A percentile compares a stretch with the other conserved stretches of the same genome.
These are phyloP conservation scores for Oreochromis aureus DNA, from an alignment of 2,113 vertebrate genomes.

Conservation along the genomic window DNA sequence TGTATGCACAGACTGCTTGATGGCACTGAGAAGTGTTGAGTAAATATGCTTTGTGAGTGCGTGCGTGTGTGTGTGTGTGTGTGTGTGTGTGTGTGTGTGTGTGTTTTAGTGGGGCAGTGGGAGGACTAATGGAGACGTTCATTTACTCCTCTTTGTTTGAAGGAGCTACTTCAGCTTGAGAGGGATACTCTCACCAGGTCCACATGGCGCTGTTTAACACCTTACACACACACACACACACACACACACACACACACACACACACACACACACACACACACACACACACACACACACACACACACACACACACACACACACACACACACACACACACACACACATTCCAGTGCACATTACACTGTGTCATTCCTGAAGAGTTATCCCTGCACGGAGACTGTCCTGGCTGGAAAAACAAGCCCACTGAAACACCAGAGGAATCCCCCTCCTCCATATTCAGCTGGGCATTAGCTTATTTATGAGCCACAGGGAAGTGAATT, in stretches of 20 bases:
- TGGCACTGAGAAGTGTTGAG: constrained; percentile 23
- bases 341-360: constrained; percentile 64
- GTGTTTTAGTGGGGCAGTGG: constrained; percentile 78
- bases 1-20: neutral
- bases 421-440: constrained; percentile 50
- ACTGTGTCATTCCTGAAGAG: constrained; percentile 65
- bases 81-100: constrained; percentile 79
- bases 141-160: constrained; percentile 84
- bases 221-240: constrained; percentile 36
- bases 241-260: neutral
- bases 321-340: constrained; percentile 14
- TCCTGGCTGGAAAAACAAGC: constrained; percentile 64
- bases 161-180: constrained; percentile 80
- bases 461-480: constrained; percentile 71
- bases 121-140: constrained; percentile 83
- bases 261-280: constrained; percentile 18
- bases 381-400: constrained; percentile 69
- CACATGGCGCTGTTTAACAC: constrained; percentile 71
- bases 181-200: constrained; percentile 57
- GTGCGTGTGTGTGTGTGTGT: constrained; percentile 75
- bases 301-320: neutral
- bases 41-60: constrained; percentile 67
- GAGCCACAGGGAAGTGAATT: constrained; percentile 61
- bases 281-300: constrained; percentile 7
- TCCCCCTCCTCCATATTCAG: constrained; percentile 62